Base-by-base conservation (phyloP, 2,888 invertebrate genomes). In the Acleris cristana region DNA sequence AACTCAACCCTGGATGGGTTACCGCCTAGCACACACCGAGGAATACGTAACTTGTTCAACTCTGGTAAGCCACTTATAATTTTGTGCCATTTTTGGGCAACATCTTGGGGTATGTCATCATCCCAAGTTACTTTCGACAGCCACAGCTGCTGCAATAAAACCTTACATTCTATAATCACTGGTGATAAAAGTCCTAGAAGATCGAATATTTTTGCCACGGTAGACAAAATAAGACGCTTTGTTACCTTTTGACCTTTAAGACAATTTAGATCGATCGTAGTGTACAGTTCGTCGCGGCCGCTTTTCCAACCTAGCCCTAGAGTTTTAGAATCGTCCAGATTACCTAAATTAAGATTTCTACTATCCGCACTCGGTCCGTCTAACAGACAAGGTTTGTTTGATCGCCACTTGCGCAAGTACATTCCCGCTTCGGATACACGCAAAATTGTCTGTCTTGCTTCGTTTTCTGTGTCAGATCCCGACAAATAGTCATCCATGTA, bases 401-500 rank as follows among this genome's bases (percentile, higher is more conserved):
- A 55, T n/a, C 30, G 45, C 64, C 55, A 64, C 40, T 64, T 64
- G 10, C 64, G 34, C 2, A 64, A 16, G 10, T 26, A 14, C 40
- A 64, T 26, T 14, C 59, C n/a, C 14, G 60, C 64, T n/a, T 34
- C 26, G 19, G 48, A 23, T 48, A 58, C 65, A 44, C 52, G 14
- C n/a, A 14, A 3, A 49, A 51, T 44, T 40, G 53, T 26, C 40
- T 34, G 8, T 44, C 58, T 12, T 40, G 48, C 44, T 30, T 49
- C 40, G 14, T 56, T 19, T 26, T 63, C 3, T 0, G 26, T 19
- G 16, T 45, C 64, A 18, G 26, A 19, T 34, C 61, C 70, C 5
- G 64, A 65, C 8, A 75, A 52, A 21, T 73, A 57, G 54, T 76
- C 76, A 40, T 78, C 76, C 0, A 77, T 74, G 62, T 77, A 78